Base-by-base conservation (phyloP, 2,797 vertebrate species). In the Pelobates cultripes region DNA sequence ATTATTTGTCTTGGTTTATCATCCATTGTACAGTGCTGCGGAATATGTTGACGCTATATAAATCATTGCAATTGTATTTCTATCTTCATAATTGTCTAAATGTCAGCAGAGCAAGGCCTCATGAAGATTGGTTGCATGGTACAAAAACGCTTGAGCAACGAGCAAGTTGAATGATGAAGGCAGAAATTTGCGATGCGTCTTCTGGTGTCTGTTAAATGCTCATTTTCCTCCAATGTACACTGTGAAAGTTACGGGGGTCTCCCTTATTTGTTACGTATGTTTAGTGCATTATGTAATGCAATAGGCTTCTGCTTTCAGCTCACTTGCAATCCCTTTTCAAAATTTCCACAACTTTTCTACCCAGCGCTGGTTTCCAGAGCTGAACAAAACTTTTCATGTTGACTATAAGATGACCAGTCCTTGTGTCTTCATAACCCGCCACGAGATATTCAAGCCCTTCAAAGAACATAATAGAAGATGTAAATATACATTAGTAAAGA, bases 301-400 rank as follows among this genome's bases (percentile, higher is more conserved):
- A 67, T 70, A 67, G 68, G 6, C 43, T 75, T 44, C 28, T 77
- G 64, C 6, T 73, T 75, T 60, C 83, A 79, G 90, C 90, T 92
- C 94, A 96, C 89, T 94, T 94, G 93, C 97, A 99, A 87, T 96
- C 93, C 88, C 91, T 95, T 87, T 93, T 97, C 87, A 97, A 92
- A 79, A 99, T 95, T 73, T 95, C 92, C 81, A 96, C 91, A 74
- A 98, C 94, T 91, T 95, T 97, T 86, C 95, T 96, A 71, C 96
- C 96, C 0, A 98, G 91, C 84, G 93, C 94, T 0, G 96, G 92
- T 86, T 93, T 98, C 98, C 98, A 99, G 42, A 91, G 96, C 79
- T 97, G 97, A 67, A 98, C 97, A 84, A 99, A 96, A 89, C 97
- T 99, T 92, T 99, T 99, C 96, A 99, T 97, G 91, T 99, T 99